Evolutionary conservation across 1,140 invertebrate species (phyloP).

Genomic region (Drosophila pseudoobscura): DNA sequence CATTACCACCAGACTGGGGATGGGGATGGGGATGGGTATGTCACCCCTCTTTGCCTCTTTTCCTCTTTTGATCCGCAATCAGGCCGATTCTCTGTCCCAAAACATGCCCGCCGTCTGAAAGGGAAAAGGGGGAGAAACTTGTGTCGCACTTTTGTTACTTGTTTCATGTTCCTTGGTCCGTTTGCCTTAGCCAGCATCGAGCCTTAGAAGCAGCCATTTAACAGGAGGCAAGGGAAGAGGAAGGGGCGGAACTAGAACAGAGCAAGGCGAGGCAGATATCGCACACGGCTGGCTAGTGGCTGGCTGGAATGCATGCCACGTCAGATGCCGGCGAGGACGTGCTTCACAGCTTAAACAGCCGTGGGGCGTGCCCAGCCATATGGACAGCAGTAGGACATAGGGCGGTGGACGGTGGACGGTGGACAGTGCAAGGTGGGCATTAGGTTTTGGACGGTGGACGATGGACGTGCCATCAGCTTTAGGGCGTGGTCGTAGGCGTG

Average conservation of each 20-base stretch:
- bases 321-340: slow-evolving; percentile 46
- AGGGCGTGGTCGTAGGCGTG: too few species aligned
- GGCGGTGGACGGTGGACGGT: slow-evolving; percentile 1
- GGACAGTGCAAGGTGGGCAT: slow-evolving; percentile 3
- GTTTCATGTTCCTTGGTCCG: slow-evolving; percentile 30
- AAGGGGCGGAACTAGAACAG: neutral
- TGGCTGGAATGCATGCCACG: slow-evolving; percentile 29
- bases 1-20: too few species aligned
- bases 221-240: neutral
- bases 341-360: slow-evolving; percentile 50
- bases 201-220: slow-evolving; percentile 37
- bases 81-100: too few species aligned
- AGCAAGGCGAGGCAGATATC: neutral
- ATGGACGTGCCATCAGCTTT: slow-evolving; percentile 13
- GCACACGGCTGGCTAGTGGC: slow-evolving; percentile 2
- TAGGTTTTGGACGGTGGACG: neutral
- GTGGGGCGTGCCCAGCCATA: slow-evolving; percentile 4
- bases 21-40: too few species aligned
- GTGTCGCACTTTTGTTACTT: slow-evolving; percentile 43
- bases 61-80: too few species aligned
- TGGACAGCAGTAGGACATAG: too few species aligned
- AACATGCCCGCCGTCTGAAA: too few species aligned
- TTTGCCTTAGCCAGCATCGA: slow-evolving; percentile 38
- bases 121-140: slow-evolving; percentile 7
- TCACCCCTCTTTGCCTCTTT: too few species aligned